Conservation (phyloP, 2,113 vertebrate genomes). For the Microcebus ravelobensis region DNA sequence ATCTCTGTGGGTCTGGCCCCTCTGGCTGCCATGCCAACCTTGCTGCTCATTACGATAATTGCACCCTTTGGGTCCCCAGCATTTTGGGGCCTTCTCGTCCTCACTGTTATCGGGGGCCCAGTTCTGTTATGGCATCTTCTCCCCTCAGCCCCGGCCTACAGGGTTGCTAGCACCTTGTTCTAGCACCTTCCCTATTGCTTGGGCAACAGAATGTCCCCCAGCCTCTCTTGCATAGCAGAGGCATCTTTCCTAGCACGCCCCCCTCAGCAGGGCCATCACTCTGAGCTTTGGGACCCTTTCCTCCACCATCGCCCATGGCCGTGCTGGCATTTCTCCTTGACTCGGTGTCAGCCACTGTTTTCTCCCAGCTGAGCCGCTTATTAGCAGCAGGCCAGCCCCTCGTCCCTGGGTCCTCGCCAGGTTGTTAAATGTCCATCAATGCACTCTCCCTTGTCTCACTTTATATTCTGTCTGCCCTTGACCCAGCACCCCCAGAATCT, state of each 20-base stretch:
- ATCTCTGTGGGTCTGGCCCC: not conserved
- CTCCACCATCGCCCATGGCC: not conserved
- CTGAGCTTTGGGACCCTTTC: not conserved
- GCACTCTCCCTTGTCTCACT: not conserved
- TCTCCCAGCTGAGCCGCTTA: not conserved
- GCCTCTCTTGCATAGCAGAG: not conserved
- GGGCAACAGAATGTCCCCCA: not conserved
- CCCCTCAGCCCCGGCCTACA: not conserved
- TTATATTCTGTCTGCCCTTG: not conserved
- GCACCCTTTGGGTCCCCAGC: not conserved
- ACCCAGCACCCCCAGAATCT: not conserved
- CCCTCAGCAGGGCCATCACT: fast-evolving
- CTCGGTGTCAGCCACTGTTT: not conserved
- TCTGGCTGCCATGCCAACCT: not conserved
- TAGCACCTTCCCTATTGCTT: not conserved
- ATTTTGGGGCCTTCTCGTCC: not conserved
- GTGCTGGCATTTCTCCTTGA: not conserved
- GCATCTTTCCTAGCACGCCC: fast-evolving
- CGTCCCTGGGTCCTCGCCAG: not conserved
- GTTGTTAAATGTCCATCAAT: not conserved
- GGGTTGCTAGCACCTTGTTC: not conserved
- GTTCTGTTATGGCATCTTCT: not conserved
- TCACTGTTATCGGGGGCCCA: no score
- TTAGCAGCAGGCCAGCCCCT: not conserved
- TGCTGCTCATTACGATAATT: not conserved